Evolutionary conservation across 37 sponge, comb jelly and placozoan species (phyloP).

Genomic region (Lycopodina hypogea): DNA sequence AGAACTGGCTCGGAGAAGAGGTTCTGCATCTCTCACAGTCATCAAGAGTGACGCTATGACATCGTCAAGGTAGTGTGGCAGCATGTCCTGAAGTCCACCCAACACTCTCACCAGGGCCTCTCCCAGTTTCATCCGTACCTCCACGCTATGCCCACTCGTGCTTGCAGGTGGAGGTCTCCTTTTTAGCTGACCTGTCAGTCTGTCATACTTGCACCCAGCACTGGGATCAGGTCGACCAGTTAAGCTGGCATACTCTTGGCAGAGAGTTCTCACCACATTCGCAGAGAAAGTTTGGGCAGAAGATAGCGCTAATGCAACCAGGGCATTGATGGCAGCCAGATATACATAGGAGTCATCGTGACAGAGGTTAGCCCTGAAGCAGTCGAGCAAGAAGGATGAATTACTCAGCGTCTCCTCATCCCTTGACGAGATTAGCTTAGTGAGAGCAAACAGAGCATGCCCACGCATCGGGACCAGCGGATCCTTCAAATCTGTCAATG

Average conservation of each 20-base stretch:
- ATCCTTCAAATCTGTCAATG: constrained; percentile 48
- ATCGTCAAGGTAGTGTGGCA: constrained; percentile 70
- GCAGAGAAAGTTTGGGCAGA: background rate
- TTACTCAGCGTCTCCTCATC: constrained; percentile 50
- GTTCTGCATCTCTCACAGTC: constrained; percentile 48
- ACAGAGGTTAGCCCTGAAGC: constrained; percentile 59
- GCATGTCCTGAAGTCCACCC: constrained; percentile 42
- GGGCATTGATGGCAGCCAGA: constrained; percentile 83
- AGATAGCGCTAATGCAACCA: constrained; percentile 58
- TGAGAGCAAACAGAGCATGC: constrained; percentile 64
- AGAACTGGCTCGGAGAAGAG: constrained; percentile 65
- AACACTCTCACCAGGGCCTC: constrained; percentile 73
- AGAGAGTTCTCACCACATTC: constrained; percentile 26
- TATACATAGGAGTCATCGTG: constrained; percentile 82
- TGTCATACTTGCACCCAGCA: background rate
- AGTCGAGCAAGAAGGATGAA: constrained; percentile 7
- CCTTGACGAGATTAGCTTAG: constrained; percentile 49
- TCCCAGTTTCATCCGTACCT: constrained; percentile 71
- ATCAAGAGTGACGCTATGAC: constrained; percentile 58
- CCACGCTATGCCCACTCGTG: constrained; percentile 11
- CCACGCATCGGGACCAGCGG: constrained; percentile 65
- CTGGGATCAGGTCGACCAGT: constrained; percentile 3
- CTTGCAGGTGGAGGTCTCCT: background rate
- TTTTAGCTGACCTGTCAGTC: constrained; percentile 7
- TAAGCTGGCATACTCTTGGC: constrained; percentile 49